Conservation (phyloP, 2,113 vertebrate genomes). For the Dissostichus mawsoni region DNA sequence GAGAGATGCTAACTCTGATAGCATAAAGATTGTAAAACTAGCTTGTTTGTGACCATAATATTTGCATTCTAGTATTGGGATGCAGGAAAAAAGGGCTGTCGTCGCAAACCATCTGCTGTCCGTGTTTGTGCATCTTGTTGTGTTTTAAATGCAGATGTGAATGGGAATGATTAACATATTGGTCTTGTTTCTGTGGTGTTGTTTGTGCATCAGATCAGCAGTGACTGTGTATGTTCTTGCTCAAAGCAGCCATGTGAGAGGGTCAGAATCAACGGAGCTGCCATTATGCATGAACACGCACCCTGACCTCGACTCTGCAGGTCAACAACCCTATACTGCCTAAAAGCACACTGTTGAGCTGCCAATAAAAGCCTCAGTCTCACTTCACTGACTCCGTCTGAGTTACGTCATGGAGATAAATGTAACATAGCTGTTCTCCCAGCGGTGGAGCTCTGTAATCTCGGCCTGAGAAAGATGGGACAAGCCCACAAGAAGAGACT, state of each 20-base stretch:
- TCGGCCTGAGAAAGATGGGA: slow-evolving; percentile 18
- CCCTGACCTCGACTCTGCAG: slow-evolving; percentile 13
- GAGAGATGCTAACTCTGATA: not conserved
- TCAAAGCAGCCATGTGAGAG: not conserved
- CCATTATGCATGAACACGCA: slow-evolving; percentile 1
- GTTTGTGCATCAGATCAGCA: not conserved
- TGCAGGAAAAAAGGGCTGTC: not conserved
- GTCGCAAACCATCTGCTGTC: slow-evolving; percentile 31
- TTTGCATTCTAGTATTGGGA: slow-evolving; percentile 15
- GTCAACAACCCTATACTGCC: slow-evolving; percentile 24
- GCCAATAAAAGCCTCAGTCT: slow-evolving; percentile 16
- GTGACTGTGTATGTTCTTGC: not conserved
- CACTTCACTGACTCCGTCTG: slow-evolving; percentile 8
- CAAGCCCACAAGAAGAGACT: slow-evolving; percentile 40
- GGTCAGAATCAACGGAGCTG: not conserved
- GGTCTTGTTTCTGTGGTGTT: not conserved
- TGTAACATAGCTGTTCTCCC: slow-evolving; percentile 17
- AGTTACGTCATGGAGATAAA: slow-evolving; percentile 40
- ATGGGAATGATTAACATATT: not conserved
- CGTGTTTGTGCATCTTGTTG: slow-evolving; percentile 7
- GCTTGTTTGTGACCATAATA: not conserved
- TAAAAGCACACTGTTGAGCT: slow-evolving; percentile 24
- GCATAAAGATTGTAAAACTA: slow-evolving; percentile 6
- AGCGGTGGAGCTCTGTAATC: slow-evolving; percentile 39
- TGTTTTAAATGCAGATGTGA: not conserved